These are phyloP conservation scores for Lepidothrix coronata DNA, from an alignment of 2,113 vertebrate species.

Conservation along the genomic window DNA sequence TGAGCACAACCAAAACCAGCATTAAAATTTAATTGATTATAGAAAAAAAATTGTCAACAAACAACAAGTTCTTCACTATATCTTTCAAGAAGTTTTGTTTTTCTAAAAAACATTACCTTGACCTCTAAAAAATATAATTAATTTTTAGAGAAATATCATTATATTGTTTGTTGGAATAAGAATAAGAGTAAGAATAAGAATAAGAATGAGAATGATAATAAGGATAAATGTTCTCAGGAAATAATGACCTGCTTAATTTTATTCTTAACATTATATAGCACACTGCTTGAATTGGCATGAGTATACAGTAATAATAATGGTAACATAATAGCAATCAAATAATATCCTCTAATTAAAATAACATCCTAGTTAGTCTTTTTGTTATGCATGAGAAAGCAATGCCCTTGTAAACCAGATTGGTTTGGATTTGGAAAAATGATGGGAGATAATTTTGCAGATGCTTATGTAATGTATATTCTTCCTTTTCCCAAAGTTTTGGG, in stretches of 20 bases:
- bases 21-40: neutral
- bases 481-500: neutral
- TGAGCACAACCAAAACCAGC: neutral
- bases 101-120: neutral
- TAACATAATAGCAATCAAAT: neutral
- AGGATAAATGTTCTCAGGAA: neutral
- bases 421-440: neutral
- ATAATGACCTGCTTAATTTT: neutral
- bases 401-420: neutral
- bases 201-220: too few relatives aligned
- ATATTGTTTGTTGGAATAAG: neutral
- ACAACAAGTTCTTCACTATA: neutral
- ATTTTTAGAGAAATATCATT: neutral
- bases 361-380: neutral
- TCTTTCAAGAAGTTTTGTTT: neutral
- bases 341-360: neutral
- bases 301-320: neutral
- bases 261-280: neutral
- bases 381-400: neutral
- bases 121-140: neutral
- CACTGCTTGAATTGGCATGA: neutral
- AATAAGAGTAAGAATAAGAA: too few relatives aligned
- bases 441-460: neutral
- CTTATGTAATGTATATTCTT: neutral
- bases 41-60: neutral